Conservation (phyloP, 2,113 vertebrate species). For the Tor tambroides region DNA sequence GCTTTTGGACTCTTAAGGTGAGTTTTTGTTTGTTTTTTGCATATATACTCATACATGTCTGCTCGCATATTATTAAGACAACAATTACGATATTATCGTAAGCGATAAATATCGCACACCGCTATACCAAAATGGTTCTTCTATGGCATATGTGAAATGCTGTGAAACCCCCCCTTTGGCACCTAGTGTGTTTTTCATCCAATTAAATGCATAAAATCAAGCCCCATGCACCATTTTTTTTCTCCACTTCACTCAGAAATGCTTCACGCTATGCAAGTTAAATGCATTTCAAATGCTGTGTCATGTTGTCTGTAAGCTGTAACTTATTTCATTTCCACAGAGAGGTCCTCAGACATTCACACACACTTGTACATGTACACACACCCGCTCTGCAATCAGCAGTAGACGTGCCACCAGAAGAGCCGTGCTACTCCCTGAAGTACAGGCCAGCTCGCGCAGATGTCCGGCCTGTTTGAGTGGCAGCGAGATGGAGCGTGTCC, state of each 20-base stretch:
- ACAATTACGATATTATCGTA: too few species aligned
- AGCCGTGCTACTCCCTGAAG: slow-evolving; percentile 19
- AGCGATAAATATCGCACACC: too few species aligned
- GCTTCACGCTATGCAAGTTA: not conserved
- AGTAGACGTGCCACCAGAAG: not conserved
- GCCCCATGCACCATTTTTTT: not conserved
- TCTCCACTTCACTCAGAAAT: not conserved
- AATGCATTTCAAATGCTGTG: not conserved
- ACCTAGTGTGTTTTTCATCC: not conserved
- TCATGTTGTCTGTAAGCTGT: slow-evolving; percentile 15
- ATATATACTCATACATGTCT: too few species aligned
- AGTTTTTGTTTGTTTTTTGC: too few species aligned
- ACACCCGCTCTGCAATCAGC: slow-evolving; percentile 48
- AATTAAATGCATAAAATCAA: not conserved
- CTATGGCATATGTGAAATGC: not conserved
- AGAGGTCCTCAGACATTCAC: slow-evolving; percentile 22
- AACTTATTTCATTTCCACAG: slow-evolving; percentile 19
- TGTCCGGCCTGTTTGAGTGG: slow-evolving; percentile 36
- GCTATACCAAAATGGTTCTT: not conserved
- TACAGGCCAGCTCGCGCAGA: slow-evolving; percentile 20
- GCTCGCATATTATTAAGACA: too few species aligned
- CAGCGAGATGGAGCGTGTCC: slow-evolving; percentile 46
- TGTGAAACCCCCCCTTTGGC: not conserved
- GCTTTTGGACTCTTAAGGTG: too few species aligned
- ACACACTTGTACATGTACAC: slow-evolving; percentile 28